phyloP scores from a whole-genome alignment of 2,797 vertebrate species.

The Heterohyrax brucei region DNA sequence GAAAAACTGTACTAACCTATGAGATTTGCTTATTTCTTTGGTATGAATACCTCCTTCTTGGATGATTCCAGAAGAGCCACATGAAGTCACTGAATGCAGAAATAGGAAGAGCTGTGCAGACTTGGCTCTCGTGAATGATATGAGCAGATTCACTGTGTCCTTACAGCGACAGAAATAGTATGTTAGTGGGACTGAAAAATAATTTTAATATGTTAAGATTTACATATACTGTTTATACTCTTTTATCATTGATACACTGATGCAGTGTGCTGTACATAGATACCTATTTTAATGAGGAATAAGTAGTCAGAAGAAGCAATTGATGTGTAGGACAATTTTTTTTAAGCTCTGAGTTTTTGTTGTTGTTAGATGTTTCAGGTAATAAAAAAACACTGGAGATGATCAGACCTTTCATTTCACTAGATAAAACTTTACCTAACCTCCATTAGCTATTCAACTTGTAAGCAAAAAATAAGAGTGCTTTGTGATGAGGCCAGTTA shows the following conservation, averaged over 20 bases:
- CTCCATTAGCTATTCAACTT: constrained; percentile 11
- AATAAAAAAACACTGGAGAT: constrained; percentile 19
- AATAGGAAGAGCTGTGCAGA: neutral
- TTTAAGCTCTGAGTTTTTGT: neutral
- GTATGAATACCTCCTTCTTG: neutral
- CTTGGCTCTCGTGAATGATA: neutral
- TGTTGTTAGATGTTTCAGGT: neutral
- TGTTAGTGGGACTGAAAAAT: neutral
- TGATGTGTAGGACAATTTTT: neutral
- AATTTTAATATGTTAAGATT: neutral
- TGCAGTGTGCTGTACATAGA: neutral
- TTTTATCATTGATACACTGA: neutral
- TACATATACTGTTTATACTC: neutral
- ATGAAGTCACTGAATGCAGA: neutral
- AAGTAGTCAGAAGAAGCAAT: neutral
- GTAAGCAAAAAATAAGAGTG: constrained; percentile 75
- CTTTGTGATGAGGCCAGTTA: constrained; percentile 52
- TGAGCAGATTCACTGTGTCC: neutral
- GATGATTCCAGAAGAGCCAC: neutral
- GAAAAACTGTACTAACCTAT: neutral
- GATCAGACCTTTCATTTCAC: constrained; percentile 54
- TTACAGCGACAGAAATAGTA: neutral
- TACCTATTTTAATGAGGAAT: neutral
- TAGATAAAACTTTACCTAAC: constrained; percentile 72
- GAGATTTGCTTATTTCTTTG: neutral